Evolutionary conservation across 2,888 invertebrate genomes (phyloP), one percentile per base, ranked within the genome.

Genomic region (Phrixothrix hirtus): DNA sequence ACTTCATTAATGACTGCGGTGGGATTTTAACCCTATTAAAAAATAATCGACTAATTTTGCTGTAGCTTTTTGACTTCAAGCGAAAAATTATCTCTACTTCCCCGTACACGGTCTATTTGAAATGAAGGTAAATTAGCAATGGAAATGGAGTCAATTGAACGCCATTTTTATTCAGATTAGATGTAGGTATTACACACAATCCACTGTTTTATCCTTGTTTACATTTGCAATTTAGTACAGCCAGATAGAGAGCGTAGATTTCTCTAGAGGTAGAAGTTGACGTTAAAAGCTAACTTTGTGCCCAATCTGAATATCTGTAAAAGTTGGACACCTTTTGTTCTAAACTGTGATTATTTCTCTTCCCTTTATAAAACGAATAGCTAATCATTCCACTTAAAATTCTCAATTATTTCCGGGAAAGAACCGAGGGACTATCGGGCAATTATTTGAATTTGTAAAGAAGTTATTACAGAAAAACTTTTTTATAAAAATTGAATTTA

Each of bases 81-180:
- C 46, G 37, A 34, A 46, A 46, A 46, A 46, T 47, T 47, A 38
- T 38, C 38, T 47, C 47, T 47, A 38, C 15, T 47, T 32, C 38
- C 39, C 11, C 47, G 38, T 47, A 38, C 14, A 45, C 26, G 29
- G 41, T 41, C 41, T 30, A 37, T 36, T 47, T 46, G 31, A 29
- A 47, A 26, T 10, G 47, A 32, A 38, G 47, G 38, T 45, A 26
- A 47, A 47, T 47, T 48, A 42, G 41, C 41, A 48, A 42, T 48
- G 34, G 41, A 48, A 48, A 48, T 48, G 29, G 35, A 42, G 35
- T 48, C 48, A 41, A 48, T 48, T 41, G 48, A 48, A 35, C 41
- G 42, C 41, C 41, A 48, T 48, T 35, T 48, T 35, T 48, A 47
- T 47, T 38, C 32, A 11, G 29, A 13, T 21, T 45, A 44, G 16